phyloP scores from a whole-genome alignment of 2,797 vertebrate species.

The Coluber constrictor region DNA sequence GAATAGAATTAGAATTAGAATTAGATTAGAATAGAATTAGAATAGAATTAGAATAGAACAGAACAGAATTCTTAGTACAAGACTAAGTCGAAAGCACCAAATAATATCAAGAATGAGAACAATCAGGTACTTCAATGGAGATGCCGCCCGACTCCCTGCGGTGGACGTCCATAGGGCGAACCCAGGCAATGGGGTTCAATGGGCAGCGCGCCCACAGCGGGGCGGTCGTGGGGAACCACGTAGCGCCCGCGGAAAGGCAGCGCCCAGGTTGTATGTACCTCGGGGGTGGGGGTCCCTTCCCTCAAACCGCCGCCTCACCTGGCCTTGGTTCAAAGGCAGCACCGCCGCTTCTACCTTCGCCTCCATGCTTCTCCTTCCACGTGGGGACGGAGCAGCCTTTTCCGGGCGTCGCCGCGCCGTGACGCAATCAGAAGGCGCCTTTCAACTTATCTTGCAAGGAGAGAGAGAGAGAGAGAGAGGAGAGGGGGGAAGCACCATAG shows the following conservation, averaged over 20 bases:
- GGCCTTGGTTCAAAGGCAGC: not conserved
- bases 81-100: too few species aligned
- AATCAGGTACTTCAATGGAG: not conserved
- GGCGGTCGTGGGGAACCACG: too few species aligned
- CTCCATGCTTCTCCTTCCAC: not conserved
- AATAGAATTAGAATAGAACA: too few species aligned
- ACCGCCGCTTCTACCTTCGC: rapidly evolving
- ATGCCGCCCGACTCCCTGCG: not conserved
- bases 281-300: not conserved
- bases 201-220: not conserved
- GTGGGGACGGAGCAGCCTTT: not conserved
- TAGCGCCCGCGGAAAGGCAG: not conserved
- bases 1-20: too few species aligned
- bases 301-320: not conserved
- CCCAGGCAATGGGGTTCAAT: not conserved
- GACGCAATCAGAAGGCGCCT: not conserved
- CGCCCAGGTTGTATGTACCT: not conserved
- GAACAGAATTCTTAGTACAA: too few species aligned
- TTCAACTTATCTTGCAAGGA: too few species aligned
- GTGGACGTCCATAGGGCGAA: not conserved
- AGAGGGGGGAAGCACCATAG: not conserved
- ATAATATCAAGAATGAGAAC: not conserved
- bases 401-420: rapidly evolving
- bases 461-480: too few species aligned
- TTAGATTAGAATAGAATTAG: too few species aligned